Percentiles rank a stretch among this genome's conserved stretches.
Conservation (phyloP, 1,140 invertebrate genomes). For the Sinella curviseta region DNA sequence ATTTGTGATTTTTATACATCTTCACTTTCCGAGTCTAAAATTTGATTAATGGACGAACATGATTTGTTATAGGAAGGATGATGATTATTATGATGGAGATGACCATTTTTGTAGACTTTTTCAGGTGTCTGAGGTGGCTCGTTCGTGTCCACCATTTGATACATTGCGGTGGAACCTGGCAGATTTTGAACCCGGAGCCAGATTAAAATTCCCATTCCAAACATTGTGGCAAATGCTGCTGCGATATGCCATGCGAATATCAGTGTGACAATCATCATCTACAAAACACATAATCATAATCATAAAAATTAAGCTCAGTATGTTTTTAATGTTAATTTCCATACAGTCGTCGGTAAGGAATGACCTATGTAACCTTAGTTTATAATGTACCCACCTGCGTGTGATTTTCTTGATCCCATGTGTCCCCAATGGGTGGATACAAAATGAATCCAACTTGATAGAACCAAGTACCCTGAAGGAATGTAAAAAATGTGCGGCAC, state of each 20-base stretch:
- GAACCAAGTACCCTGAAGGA: constrained; percentile 62
- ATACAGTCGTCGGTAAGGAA: too few species aligned
- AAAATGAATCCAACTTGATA: constrained; percentile 60
- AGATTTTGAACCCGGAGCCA: constrained; percentile 43
- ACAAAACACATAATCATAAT: neutral
- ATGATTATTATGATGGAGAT: neutral
- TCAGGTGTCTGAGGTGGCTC: neutral
- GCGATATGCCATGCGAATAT: constrained; percentile 58
- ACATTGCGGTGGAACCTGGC: constrained; percentile 35
- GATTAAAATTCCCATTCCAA: constrained; percentile 51
- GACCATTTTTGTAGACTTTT: constrained; percentile 25
- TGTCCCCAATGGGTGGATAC: constrained; percentile 56
- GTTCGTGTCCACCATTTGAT: constrained; percentile 46
- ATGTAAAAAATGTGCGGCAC: constrained; percentile 53
- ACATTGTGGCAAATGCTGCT: constrained; percentile 52
- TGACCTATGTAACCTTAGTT: too few species aligned
- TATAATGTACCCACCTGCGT: constrained; percentile 52
- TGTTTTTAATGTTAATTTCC: too few species aligned
- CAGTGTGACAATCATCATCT: constrained; percentile 58
- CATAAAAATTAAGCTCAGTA: too few species aligned
- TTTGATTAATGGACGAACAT: constrained; percentile 19
- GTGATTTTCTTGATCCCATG: constrained; percentile 57
- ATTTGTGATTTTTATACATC: constrained; percentile 37
- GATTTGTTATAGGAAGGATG: constrained; percentile 15
- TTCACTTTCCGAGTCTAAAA: constrained; percentile 47